These are phyloP conservation scores for Chydorus sphaericus DNA, from an alignment of 2,888 invertebrate genomes.

Conservation along the genomic window DNA sequence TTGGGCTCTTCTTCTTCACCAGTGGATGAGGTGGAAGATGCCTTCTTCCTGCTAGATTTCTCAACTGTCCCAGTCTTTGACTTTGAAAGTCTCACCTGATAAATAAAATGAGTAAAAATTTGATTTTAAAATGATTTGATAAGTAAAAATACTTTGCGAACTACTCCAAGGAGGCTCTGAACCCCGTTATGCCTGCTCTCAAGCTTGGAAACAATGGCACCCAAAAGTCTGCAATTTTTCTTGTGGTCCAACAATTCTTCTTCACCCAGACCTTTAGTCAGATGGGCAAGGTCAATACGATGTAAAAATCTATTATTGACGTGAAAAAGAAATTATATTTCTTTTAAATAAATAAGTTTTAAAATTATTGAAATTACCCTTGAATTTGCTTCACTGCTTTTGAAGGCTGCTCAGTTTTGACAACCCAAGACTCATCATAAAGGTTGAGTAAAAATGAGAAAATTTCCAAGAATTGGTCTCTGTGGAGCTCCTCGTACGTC, in stretches of 20 bases:
- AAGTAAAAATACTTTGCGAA: background rate
- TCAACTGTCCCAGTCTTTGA: background rate
- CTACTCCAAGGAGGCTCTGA: background rate
- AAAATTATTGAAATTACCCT: no score
- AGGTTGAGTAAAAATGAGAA: background rate
- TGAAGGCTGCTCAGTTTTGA: background rate
- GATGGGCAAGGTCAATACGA: slow-evolving; percentile 9
- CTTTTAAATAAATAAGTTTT: no score
- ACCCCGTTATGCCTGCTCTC: slow-evolving; percentile 8
- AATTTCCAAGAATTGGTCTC: background rate
- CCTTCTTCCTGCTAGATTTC: background rate
- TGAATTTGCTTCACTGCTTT: background rate
- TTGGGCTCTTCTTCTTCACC: background rate
- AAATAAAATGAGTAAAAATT: background rate
- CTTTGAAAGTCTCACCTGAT: background rate
- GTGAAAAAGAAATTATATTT: background rate
- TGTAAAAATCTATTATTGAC: background rate
- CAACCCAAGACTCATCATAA: background rate
- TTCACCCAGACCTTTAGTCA: background rate
- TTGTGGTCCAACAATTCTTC: background rate
- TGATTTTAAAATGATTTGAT: no score
- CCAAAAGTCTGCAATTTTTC: slow-evolving; percentile 1
- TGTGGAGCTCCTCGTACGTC: background rate
- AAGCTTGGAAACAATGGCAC: background rate
- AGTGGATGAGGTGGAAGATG: background rate